Percentiles rank a stretch among this genome's conserved stretches.
Conservation (phyloP, 2,888 invertebrate species). For the Brachypterus glaber region DNA sequence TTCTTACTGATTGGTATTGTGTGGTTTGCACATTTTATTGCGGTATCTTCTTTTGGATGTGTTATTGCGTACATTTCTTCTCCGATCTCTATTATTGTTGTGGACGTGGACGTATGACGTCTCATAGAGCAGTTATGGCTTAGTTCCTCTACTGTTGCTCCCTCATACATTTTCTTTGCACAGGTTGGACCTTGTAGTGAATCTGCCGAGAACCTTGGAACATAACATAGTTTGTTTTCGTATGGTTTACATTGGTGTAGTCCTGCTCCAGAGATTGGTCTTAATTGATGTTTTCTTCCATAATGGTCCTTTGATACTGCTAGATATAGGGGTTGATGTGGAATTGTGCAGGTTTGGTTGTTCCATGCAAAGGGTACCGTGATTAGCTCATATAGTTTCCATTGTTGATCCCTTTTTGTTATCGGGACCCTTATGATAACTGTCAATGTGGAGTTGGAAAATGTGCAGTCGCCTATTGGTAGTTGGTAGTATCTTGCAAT, state of each 20-base stretch:
- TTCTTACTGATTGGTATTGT: neutral
- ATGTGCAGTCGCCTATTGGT: conserved; percentile 17
- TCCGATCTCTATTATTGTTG: conserved; percentile 15
- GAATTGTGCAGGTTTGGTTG: conserved; percentile 16
- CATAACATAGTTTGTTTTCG: conserved; percentile 15
- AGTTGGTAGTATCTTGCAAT: conserved; percentile 14
- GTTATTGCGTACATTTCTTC: conserved; percentile 14
- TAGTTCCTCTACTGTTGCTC: conserved; percentile 17
- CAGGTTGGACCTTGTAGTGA: conserved; percentile 13
- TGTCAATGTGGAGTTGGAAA: conserved; percentile 7
- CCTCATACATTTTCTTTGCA: conserved; percentile 15
- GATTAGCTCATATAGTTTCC: conserved; percentile 15
- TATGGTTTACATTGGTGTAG: conserved; percentile 16
- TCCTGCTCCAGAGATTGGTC: conserved; percentile 16
- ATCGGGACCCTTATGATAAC: conserved; percentile 14
- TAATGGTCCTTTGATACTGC: too few relatives aligned
- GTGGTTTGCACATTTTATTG: conserved; percentile 8
- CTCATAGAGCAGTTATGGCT: conserved; percentile 15
- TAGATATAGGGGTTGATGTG: conserved; percentile 13
- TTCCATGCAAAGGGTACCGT: conserved; percentile 20
- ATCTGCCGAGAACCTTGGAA: conserved; percentile 17
- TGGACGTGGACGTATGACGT: conserved; percentile 14
- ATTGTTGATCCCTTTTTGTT: conserved; percentile 3
- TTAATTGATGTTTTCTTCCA: conserved; percentile 1
- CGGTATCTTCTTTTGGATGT: conserved; percentile 11